phyloP scores from a whole-genome alignment of 2,797 vertebrate genomes.

The Gymnothorax javanicus region DNA sequence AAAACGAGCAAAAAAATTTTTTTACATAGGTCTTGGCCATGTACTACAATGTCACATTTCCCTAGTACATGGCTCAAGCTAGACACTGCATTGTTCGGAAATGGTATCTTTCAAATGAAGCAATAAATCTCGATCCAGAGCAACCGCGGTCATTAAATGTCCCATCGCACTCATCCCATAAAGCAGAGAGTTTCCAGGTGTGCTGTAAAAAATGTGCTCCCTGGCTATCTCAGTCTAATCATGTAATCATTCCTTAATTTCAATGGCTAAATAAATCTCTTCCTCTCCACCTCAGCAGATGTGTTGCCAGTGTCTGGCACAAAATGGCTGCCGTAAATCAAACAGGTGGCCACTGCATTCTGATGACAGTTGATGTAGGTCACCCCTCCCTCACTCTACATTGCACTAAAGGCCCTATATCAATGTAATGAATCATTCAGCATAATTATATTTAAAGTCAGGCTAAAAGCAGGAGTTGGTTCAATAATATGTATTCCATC shows the following conservation, averaged over 20 bases:
- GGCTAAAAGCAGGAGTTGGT: not conserved
- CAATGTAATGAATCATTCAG: not conserved
- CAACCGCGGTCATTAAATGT: not conserved
- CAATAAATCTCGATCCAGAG: not conserved
- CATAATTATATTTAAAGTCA: not conserved
- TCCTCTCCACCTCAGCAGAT: not conserved
- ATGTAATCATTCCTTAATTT: conserved; percentile 1
- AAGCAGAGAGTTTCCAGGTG: not conserved
- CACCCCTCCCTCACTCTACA: not conserved
- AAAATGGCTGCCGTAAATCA: not conserved
- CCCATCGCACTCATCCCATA: not conserved
- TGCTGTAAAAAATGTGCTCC: not conserved
- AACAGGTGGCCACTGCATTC: not conserved
- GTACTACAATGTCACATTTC: not conserved
- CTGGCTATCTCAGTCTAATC: not conserved
- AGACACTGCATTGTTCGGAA: not conserved
- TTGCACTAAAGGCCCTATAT: not conserved
- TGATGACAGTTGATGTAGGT: not conserved
- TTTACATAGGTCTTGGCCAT: not conserved
- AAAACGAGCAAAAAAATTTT: not conserved
- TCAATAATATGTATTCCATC: not conserved
- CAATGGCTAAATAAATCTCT: conserved; percentile 13
- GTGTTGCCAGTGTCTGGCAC: not conserved
- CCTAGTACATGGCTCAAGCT: not conserved
- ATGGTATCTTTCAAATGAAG: not conserved